Evolutionary conservation across 1,140 invertebrate genomes (phyloP), one percentile per base, ranked within the genome.

Genomic region (Scaptomyza graminum): DNA sequence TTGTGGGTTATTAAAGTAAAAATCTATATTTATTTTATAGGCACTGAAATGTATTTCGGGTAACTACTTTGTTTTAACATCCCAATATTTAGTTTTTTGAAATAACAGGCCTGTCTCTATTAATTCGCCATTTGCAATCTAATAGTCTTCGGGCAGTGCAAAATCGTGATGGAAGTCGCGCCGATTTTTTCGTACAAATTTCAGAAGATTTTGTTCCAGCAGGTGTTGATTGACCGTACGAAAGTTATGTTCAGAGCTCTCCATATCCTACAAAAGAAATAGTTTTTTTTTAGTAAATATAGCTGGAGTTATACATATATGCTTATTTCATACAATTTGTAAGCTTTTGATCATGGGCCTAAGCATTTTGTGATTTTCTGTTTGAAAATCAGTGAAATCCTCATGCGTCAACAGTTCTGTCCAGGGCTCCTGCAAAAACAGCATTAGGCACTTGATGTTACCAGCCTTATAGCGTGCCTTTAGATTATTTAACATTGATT

Each of bases 71-170:
- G 49, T 50, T 49, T 49, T 12, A 15, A 13, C 12, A 50, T 6
- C 0, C 7, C 4, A 31, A 0, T 6, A 31, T 31, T 31, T 31
- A 5, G 5, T 5, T 31, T 31, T 6, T 31, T 6, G 7, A 6
- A n/a, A n/a, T 31, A 6, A 31, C 0, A 31, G 5, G 28, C 28
- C 7, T 31, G 28, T 7, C 7, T 31, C 5, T 6, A 34, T 2
- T 3, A 9, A 34, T 9, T 34, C 31, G 31, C 7, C 31, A 34
- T 34, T 34, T 7, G 6, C 6, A 11, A 4, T 39, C 13, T 11
- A 46, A 16, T 62, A 90, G 31, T 90, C 85, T 52, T 90, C 89
- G 3, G 89, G 90, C 7, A 91, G n/a, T 0, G 82, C 89, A 13
- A 88, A 77, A 3, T 60, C 16, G 16, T 81, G 49, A 1, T 49